Conservation (phyloP, 2,888 invertebrate genomes). For the Athalia cordata region DNA sequence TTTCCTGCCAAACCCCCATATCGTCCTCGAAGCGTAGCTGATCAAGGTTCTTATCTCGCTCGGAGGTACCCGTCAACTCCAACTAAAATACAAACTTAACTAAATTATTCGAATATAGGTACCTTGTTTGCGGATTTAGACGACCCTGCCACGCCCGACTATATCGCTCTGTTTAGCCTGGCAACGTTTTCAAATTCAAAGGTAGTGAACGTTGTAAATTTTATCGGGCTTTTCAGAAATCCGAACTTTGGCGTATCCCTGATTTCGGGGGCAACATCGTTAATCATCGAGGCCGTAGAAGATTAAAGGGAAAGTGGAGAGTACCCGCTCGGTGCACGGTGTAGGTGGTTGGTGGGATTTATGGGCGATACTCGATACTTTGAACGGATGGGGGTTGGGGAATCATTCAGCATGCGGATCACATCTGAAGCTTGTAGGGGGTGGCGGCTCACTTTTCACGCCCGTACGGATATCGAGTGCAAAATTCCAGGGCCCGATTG, state of each 20-base stretch:
- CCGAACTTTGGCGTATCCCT: no score
- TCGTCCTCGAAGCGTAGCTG: background rate
- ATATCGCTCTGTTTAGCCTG: slow-evolving; percentile 23
- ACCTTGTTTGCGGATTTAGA: slow-evolving; percentile 34
- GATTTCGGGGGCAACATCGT: no score
- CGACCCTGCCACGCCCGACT: background rate
- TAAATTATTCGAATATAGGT: slow-evolving; percentile 22
- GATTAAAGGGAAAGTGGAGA: no score
- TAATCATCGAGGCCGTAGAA: no score
- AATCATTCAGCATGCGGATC: background rate
- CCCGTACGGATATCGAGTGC: slow-evolving; percentile 13
- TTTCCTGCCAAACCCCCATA: no score
- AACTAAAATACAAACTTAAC: slow-evolving; percentile 21
- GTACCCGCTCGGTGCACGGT: no score
- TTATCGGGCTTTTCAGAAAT: no score
- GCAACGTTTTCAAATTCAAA: slow-evolving; percentile 6
- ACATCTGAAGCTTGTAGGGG: background rate
- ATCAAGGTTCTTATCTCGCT: background rate
- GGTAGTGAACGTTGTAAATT: background rate
- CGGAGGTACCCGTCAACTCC: background rate
- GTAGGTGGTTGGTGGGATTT: no score
- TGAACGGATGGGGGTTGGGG: no score
- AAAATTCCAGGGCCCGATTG: background rate
- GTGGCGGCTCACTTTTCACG: slow-evolving; percentile 11
- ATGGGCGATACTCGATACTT: no score